Percentiles rank a stretch among this genome's conserved stretches.
Evolutionary conservation across 2,797 vertebrate genomes (phyloP).

Genomic region (Crenuchus spilurus): DNA sequence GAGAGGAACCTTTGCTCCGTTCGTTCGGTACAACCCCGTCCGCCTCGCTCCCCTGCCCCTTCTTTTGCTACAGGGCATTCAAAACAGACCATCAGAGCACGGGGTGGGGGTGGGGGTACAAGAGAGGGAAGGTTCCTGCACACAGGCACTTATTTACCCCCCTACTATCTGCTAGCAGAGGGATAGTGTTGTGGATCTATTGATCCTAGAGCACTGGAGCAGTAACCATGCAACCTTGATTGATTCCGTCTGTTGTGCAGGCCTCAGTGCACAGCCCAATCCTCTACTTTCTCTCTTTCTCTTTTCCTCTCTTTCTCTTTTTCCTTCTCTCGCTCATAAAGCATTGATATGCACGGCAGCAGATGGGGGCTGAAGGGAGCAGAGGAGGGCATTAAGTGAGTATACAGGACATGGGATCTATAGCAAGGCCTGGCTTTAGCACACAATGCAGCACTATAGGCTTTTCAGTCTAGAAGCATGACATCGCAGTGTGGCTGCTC

Average conservation of each 20-base stretch:
- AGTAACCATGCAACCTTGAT: conserved; percentile 84
- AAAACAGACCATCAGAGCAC: conserved; percentile 37
- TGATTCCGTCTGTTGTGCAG: conserved; percentile 81
- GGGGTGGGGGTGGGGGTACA: conserved; percentile 19
- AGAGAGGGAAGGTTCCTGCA: conserved; percentile 62
- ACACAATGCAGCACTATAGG: conserved; percentile 44
- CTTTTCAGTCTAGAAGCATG: conserved; percentile 2
- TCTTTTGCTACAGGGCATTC: conserved; percentile 57
- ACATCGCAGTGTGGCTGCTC: not conserved
- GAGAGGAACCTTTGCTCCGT: conserved; percentile 69
- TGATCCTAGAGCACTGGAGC: conserved; percentile 84
- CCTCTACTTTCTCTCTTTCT: conserved; percentile 60
- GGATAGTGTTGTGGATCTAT: conserved; percentile 82
- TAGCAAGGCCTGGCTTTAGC: conserved; percentile 69
- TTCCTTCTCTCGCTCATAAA: conserved; percentile 65
- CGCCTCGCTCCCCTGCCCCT: conserved; percentile 67
- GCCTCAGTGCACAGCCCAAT: conserved; percentile 77
- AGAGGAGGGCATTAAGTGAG: conserved; percentile 69
- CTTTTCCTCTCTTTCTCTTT: conserved; percentile 28
- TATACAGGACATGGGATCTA: conserved; percentile 70
- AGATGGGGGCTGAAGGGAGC: conserved; percentile 66
- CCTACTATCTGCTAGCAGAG: conserved; percentile 75
- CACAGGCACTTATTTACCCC: conserved; percentile 82
- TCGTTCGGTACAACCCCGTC: conserved; percentile 64
- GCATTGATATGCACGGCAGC: conserved; percentile 81